Conservation (phyloP, 2,797 vertebrate species). For the Mastacembelus armatus region DNA sequence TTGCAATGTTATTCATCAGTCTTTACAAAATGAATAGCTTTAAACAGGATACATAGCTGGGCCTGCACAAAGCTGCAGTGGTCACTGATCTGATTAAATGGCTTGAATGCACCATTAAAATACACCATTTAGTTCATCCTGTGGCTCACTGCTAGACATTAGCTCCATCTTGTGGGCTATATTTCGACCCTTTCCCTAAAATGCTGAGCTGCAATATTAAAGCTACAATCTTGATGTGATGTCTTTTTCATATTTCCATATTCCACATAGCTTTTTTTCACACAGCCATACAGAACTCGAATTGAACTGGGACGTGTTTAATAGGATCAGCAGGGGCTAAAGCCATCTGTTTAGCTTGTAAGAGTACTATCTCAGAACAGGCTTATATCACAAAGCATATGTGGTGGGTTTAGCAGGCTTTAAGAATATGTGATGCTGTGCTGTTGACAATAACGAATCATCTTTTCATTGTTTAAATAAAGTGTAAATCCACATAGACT, state of each 20-base stretch:
- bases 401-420: constrained; percentile 5
- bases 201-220: neutral
- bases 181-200: neutral
- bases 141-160: constrained; percentile 28
- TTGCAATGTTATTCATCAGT: too few relatives aligned
- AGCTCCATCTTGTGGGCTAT: constrained; percentile 73
- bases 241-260: constrained; percentile 15
- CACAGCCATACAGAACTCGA: neutral
- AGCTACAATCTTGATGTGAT: neutral
- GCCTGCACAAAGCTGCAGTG: constrained; percentile 24
- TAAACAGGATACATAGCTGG: neutral
- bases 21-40: constrained; percentile 15
- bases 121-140: neutral
- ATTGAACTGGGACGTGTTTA: neutral
- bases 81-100: constrained; percentile 40
- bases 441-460: constrained; percentile 17
- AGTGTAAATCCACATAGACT: constrained; percentile 14
- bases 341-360: constrained; percentile 20
- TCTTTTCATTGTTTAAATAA: constrained; percentile 7
- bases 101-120: constrained; percentile 26
- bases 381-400: constrained; percentile 23
- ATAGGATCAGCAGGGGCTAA: constrained; percentile 2
- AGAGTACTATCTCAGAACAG: constrained; percentile 16
- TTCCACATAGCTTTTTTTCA: constrained; percentile 5
- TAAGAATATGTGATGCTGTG: neutral